Evolutionary conservation across 2,113 vertebrate species (phyloP).

Genomic region (Ancistrus triradiatus): DNA sequence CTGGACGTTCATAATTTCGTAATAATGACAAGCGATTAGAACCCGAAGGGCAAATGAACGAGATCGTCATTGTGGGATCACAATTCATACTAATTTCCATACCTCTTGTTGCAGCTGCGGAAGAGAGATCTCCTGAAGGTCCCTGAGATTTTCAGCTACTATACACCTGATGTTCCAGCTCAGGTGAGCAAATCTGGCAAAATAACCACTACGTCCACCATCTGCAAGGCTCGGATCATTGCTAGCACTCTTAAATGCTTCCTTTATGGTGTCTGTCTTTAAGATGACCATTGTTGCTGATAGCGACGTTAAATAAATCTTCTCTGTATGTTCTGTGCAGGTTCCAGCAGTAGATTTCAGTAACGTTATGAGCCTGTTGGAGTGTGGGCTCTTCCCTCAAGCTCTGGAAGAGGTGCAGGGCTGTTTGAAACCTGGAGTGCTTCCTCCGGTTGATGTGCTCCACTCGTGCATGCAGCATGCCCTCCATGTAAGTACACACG

Average conservation of each 20-base stretch:
- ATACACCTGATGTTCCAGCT: slow-evolving; percentile 46
- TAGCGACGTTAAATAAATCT: slow-evolving; percentile 7
- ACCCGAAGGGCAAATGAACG: neutral
- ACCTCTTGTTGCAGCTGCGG: slow-evolving; percentile 46
- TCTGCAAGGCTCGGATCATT: slow-evolving; percentile 56
- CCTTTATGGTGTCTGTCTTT: too few species aligned
- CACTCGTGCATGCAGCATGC: slow-evolving; percentile 75
- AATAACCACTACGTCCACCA: slow-evolving; percentile 34
- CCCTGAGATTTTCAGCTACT: slow-evolving; percentile 58
- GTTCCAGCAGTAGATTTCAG: slow-evolving; percentile 54
- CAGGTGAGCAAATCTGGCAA: slow-evolving; percentile 54
- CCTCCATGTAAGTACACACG: slow-evolving; percentile 74
- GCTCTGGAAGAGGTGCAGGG: slow-evolving; percentile 77
- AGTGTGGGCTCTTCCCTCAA: slow-evolving; percentile 74
- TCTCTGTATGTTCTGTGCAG: slow-evolving; percentile 45
- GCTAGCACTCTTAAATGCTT: slow-evolving; percentile 56
- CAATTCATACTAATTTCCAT: neutral
- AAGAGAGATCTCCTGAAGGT: slow-evolving; percentile 54
- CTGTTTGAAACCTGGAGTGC: slow-evolving; percentile 63
- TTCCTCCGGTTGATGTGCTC: slow-evolving; percentile 75
- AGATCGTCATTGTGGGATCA: neutral
- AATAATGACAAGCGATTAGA: slow-evolving; percentile 15
- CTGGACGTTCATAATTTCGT: neutral
- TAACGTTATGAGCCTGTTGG: slow-evolving; percentile 62
- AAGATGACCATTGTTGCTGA: slow-evolving; percentile 32